Evolutionary conservation across 2,888 invertebrate genomes (phyloP), one percentile per base, ranked within the genome.

Genomic region (Cantharis rustica): DNA sequence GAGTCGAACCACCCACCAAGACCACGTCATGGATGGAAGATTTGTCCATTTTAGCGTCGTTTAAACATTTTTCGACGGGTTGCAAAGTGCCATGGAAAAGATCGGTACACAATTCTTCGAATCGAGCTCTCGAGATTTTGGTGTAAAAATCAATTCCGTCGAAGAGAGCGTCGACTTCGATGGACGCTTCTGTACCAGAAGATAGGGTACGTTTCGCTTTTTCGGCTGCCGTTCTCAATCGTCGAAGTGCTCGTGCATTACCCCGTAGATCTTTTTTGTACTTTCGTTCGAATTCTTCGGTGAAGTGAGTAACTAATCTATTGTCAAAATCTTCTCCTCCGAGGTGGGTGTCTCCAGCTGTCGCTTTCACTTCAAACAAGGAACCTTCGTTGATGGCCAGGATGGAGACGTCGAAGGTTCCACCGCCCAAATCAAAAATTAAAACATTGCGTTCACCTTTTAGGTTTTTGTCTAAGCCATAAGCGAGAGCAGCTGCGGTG

Each of bases 21-120:
- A 96, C 95, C 2, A 96, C 93, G 83, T 95, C 95, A 85, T 95
- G 91, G 79, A 95, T 94, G 79, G 91, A 90, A 61, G 90, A 89
- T 85, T 95, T 95, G 87, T 95, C 95, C 88, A 95, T 88, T 84
- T 95, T 95, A 0, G 94, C 94, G 84, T 95, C 95, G 69, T 90
- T 89, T 13, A 95, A 88, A 0, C 95, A 93, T 47, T 93, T 93
- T 84, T 94, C 93, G 0, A 95, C 94, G 0, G 94, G 94, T 47
- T 92, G 90, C 74, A 95, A 86, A 0, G 95, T 94, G 15, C 90
- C 89, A 61, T 94, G 88, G 90, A 94, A 94, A 68, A 94, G 87
- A 84, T 94, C 94, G 4, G 92, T 90, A 86, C 92, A 92, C 10
- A 95, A 89, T 86, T 95, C 94, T 86, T 95, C 95, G 84, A 95